phyloP scores from a whole-genome alignment of 2,797 vertebrate genomes.

The Rousettus madagascariensis region DNA sequence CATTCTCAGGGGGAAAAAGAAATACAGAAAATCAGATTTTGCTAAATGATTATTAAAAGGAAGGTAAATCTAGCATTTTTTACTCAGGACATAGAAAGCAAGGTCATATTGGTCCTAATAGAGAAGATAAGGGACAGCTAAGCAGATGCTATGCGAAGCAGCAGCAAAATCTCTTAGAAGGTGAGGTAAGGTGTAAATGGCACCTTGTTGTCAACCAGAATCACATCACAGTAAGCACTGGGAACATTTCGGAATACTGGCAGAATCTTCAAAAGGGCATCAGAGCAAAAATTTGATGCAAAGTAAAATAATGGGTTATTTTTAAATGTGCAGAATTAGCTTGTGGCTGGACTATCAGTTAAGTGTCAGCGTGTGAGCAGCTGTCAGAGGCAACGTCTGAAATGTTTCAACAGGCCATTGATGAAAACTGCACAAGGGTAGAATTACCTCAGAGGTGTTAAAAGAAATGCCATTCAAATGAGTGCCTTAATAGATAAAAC shows the following conservation, averaged over 20 bases:
- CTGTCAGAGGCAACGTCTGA: neutral
- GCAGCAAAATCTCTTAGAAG: neutral
- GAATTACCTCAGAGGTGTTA: neutral
- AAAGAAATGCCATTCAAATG: slow-evolving; percentile 15
- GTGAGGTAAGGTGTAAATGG: neutral
- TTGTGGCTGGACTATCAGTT: neutral
- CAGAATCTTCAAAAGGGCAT: neutral
- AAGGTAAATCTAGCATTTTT: neutral
- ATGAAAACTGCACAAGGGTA: neutral
- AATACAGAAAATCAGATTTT: slow-evolving; percentile 16
- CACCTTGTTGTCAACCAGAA: neutral
- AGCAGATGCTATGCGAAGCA: neutral
- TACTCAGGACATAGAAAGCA: neutral
- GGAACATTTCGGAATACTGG: neutral
- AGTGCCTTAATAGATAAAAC: neutral
- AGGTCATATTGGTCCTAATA: neutral
- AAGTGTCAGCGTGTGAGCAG: neutral
- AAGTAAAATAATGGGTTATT: slow-evolving; percentile 7
- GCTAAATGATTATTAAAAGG: slow-evolving; percentile 20
- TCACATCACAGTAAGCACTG: neutral
- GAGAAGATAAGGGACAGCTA: neutral
- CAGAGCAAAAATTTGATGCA: neutral
- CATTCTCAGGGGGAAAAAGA: neutral
- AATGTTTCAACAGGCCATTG: neutral
- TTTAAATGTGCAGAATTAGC: slow-evolving; percentile 50